Percentiles rank a stretch among this genome's conserved stretches.
Evolutionary conservation across 2,113 vertebrate species (phyloP).

Genomic region (Mus musculus): GRCm39 chr8:49313501-49314000

Average conservation of each 20-base stretch:
- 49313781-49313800: neutral
- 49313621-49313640: slow-evolving; percentile 55
- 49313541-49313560: slow-evolving; percentile 4
- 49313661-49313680: slow-evolving; percentile 64
- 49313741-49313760: slow-evolving; percentile 43
- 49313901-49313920: slow-evolving; percentile 48
- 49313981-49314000: slow-evolving; percentile 79
- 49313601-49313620: slow-evolving; percentile 63
- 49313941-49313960: slow-evolving; percentile 66
- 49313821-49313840: neutral
- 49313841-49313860: neutral
- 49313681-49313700: slow-evolving; percentile 41
- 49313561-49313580: neutral
- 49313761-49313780: slow-evolving; percentile 53
- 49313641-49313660: slow-evolving; percentile 33
- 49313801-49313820: neutral
- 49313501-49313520: slow-evolving; percentile 21
- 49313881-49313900: slow-evolving; percentile 62
- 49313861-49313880: neutral
- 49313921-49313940: slow-evolving; percentile 66
- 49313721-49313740: slow-evolving; percentile 38
- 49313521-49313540: neutral
- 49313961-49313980: slow-evolving; percentile 72
- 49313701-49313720: slow-evolving; percentile 50
- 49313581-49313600: slow-evolving; percentile 36